Evolutionary conservation across 1,140 invertebrate genomes (phyloP).

Genomic region (Drosophila malerkotliana): DNA sequence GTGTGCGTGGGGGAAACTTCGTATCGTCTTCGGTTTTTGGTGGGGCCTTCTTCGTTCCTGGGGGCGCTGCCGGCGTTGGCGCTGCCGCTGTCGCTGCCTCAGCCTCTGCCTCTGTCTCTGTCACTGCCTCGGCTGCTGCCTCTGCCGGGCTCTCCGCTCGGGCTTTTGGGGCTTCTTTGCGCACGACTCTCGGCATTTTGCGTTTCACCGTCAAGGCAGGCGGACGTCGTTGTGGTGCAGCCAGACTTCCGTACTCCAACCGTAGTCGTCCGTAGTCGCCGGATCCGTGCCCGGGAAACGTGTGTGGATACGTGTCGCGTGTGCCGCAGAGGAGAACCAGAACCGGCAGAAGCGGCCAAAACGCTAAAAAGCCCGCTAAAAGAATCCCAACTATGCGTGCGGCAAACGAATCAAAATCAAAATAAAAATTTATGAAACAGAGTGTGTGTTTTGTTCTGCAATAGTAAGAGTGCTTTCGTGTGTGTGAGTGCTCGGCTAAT

Average conservation of each 20-base stretch:
- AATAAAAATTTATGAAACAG: conserved; percentile 46
- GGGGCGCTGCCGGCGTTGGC: conserved; percentile 12
- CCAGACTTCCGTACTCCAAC: conserved; percentile 46
- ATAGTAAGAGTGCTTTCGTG: conserved; percentile 39
- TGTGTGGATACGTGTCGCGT: conserved; percentile 32
- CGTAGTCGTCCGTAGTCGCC: conserved; percentile 14
- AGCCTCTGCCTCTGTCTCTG: conserved; percentile 19
- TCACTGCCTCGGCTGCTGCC: conserved; percentile 12
- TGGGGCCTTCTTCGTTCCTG: conserved; percentile 62
- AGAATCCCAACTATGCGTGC: conserved; percentile 49
- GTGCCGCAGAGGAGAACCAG: conserved; percentile 20
- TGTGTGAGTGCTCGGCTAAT: conserved; percentile 56
- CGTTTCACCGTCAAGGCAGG: conserved; percentile 76
- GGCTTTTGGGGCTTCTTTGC: conserved; percentile 76
- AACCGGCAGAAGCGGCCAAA: conserved; percentile 11
- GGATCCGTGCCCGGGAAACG: conserved; percentile 20
- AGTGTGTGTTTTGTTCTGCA: conserved; percentile 8
- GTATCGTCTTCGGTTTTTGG: conserved; percentile 57
- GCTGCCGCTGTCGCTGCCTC: conserved; percentile 18
- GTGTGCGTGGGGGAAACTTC: conserved; percentile 47
- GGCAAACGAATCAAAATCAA: conserved; percentile 44
- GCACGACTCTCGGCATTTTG: conserved; percentile 79
- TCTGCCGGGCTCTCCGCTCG: conserved; percentile 54
- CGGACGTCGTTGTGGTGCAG: conserved; percentile 55
- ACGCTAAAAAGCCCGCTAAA: conserved; percentile 46